Base-by-base conservation (phyloP, 1,140 invertebrate genomes). In the Bombus consobrinus region DNA sequence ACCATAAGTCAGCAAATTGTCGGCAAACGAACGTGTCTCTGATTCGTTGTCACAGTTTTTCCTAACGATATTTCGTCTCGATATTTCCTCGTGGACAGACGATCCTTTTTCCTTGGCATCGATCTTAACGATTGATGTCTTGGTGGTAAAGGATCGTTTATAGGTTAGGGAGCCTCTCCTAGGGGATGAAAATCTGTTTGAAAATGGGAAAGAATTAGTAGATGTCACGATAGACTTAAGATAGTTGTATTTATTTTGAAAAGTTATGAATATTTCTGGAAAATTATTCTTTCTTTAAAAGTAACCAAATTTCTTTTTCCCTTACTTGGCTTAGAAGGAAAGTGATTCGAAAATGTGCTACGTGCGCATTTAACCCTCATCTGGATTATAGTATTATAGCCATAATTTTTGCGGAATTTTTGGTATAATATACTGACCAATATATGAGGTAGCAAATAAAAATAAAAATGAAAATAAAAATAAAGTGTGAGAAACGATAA, bases 1-100 rank as follows among this genome's bases (percentile, higher is more conserved):
- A 34, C 47, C 53, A 73, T 80, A 68, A 69, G 78, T 81, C 78
- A 71, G 78, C 78, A 53, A 71, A 71, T 71, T 53, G 78, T 71
- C 43, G 43, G 25, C 43, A 71, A 81, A 81, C 64, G 78, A 69
- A 81, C 34, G 15, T 47, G 78, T 18, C 43, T n/a, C 64, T 28
- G 66, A 81, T 57, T 28, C 41, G 64, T 32, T 15, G 66, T 62
- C 71, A 74, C 18, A 64, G 71, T 82, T 74, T 82, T 82, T 82
- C 32, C 8, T 43, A 47, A 74, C n/a, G 53, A 43, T 74, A 64
- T 82, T 64, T 74, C 53, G 80, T 71, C 43, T 53, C 64, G 15
- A 34, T 66, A 66, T 62, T 59, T 64, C 37, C 25, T 53, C 6
- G 25, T 18, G 28, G 43, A 13, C 39, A 71, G 25, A 8, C n/a